Percentiles rank a stretch among this genome's conserved stretches.
phyloP scores from a whole-genome alignment of 2,113 vertebrate genomes.

The Collichthys lucidus region DNA sequence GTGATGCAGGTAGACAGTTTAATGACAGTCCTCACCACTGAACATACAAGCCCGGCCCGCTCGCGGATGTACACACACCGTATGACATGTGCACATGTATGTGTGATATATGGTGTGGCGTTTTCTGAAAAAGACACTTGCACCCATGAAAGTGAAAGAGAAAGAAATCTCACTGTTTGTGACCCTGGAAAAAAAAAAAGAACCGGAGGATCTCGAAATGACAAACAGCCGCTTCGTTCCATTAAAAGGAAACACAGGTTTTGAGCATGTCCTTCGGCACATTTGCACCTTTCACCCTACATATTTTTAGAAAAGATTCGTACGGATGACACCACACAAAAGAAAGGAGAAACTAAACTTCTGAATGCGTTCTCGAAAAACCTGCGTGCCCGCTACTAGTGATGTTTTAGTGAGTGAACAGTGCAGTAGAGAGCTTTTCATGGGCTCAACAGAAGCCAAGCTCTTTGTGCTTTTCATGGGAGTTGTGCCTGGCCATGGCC shows the following conservation, averaged over 20 bases:
- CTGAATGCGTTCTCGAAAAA: not conserved
- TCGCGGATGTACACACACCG: constrained; percentile 58
- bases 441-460: constrained; percentile 36
- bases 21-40: constrained; percentile 77
- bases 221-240: constrained; percentile 34
- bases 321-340: not conserved
- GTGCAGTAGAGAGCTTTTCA: constrained; percentile 51
- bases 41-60: constrained; percentile 65
- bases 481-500: constrained; percentile 52
- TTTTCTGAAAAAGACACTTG: constrained; percentile 65
- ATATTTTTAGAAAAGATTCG: not conserved
- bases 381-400: constrained; percentile 30
- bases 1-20: constrained; percentile 81
- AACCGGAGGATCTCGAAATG: constrained; percentile 35
- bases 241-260: constrained; percentile 29
- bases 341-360: constrained; percentile 13
- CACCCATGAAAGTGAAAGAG: constrained; percentile 68
- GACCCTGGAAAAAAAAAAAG: constrained; percentile 62
- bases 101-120: constrained; percentile 66
- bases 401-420: constrained; percentile 12
- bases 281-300: not conserved
- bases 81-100: constrained; percentile 65
- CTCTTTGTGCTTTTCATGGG: constrained; percentile 58
- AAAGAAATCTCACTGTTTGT: constrained; percentile 50
- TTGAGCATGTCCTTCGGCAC: constrained; percentile 11